A percentile compares a stretch with the other conserved stretches of the same genome.
phyloP scores from a whole-genome alignment of 2,797 vertebrate species.

The Dallia pectoralis region DNA sequence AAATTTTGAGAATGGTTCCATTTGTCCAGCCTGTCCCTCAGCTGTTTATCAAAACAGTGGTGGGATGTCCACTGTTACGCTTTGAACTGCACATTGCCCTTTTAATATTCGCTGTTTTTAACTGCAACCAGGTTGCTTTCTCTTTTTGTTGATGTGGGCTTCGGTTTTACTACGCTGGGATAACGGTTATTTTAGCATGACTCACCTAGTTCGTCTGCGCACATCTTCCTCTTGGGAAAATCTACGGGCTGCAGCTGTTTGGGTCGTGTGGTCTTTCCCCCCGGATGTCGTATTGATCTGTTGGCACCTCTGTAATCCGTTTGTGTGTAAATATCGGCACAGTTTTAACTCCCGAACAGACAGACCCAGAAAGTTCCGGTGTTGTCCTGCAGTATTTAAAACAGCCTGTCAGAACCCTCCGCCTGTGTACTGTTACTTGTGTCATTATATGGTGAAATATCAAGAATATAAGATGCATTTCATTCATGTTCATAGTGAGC shows the following conservation, averaged over 20 bases:
- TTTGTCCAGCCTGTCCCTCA: neutral
- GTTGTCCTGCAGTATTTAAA: slow-evolving; percentile 66
- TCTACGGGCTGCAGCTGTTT: slow-evolving; percentile 45
- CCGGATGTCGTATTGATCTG: slow-evolving; percentile 39
- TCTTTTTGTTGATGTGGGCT: slow-evolving; percentile 61
- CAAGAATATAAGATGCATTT: slow-evolving; percentile 54
- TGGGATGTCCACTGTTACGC: neutral
- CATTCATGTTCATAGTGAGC: slow-evolving; percentile 58
- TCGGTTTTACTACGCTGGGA: slow-evolving; percentile 64
- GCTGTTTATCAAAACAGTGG: neutral
- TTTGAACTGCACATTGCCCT: neutral
- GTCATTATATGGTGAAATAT: slow-evolving; percentile 54
- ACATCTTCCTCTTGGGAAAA: slow-evolving; percentile 48
- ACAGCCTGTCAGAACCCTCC: slow-evolving; percentile 49
- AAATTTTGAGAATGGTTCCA: slow-evolving; percentile 5
- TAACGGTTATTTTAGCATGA: slow-evolving; percentile 67
- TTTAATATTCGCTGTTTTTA: slow-evolving; percentile 14
- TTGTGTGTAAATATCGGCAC: slow-evolving; percentile 45
- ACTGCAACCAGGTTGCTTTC: slow-evolving; percentile 53
- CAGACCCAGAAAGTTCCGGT: slow-evolving; percentile 71
- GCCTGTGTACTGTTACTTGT: slow-evolving; percentile 49
- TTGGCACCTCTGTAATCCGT: slow-evolving; percentile 31
- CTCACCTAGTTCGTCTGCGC: slow-evolving; percentile 68
- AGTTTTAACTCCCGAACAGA: slow-evolving; percentile 63
- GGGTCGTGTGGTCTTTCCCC: slow-evolving; percentile 31